Evolutionary conservation across 37 sponge, comb jelly and placozoan species (phyloP).

Genomic region (Aplysina aerophoba): DNA sequence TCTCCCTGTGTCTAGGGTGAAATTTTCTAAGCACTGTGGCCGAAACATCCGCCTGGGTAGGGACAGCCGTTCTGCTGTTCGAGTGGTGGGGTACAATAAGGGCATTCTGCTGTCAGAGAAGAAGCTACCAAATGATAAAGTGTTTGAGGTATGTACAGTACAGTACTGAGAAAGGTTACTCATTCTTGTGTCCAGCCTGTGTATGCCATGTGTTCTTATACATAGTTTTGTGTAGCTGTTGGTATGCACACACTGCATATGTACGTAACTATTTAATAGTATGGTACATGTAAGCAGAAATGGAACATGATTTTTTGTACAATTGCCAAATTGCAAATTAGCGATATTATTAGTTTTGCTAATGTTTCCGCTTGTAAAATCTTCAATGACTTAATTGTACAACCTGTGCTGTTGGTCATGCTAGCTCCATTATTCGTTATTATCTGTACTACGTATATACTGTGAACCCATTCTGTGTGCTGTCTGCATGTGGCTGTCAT

Average conservation of each 20-base stretch:
- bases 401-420: too few relatives aligned
- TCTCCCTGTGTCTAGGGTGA: background rate
- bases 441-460: too few relatives aligned
- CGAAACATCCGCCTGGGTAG: background rate
- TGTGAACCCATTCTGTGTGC: too few relatives aligned
- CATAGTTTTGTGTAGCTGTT: too few relatives aligned
- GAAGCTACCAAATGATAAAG: constrained; percentile 3
- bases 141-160: constrained; percentile 28
- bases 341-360: background rate
- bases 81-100: background rate
- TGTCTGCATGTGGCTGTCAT: too few relatives aligned
- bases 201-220: background rate
- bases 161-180: too few relatives aligned
- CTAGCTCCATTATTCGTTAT: too few relatives aligned
- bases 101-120: constrained; percentile 3
- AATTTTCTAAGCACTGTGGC: constrained; percentile 17
- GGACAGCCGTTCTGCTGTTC: background rate
- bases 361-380: background rate
- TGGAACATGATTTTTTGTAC: too few relatives aligned
- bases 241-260: too few relatives aligned
- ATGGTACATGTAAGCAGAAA: too few relatives aligned
- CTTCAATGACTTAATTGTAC: background rate
- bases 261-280: too few relatives aligned
- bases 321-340: too few relatives aligned
- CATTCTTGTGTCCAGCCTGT: background rate